Evolutionary conservation across 2,113 vertebrate genomes (phyloP).

Genomic region (Silurus meridionalis): DNA sequence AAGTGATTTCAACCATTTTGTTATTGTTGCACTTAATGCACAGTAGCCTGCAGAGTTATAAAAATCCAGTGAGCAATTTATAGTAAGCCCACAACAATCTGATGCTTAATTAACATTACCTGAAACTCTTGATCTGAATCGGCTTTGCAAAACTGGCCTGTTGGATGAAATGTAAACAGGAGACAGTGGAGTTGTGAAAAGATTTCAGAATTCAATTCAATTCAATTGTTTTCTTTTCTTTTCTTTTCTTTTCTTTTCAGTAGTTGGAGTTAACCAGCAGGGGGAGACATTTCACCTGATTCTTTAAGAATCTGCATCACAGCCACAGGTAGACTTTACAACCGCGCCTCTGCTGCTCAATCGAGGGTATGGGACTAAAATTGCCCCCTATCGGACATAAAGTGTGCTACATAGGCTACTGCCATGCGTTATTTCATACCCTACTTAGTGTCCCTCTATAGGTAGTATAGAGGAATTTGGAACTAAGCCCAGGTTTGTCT

Average conservation of each 20-base stretch:
- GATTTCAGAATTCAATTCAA: too few relatives aligned
- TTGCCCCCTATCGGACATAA: background rate
- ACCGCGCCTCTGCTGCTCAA: conserved; percentile 54
- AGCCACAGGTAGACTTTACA: conserved; percentile 42
- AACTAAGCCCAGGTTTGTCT: conserved; percentile 26
- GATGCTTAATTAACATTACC: too few relatives aligned
- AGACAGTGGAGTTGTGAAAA: too few relatives aligned
- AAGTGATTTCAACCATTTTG: too few relatives aligned
- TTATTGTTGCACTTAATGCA: too few relatives aligned
- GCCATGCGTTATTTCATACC: background rate
- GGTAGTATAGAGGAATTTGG: background rate
- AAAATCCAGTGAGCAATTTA: too few relatives aligned
- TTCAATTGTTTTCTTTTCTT: too few relatives aligned
- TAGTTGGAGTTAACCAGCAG: conserved; percentile 1
- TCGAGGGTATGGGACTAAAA: conserved; percentile 18
- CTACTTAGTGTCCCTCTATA: background rate
- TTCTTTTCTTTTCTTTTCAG: background rate
- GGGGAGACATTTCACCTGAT: conserved; percentile 15
- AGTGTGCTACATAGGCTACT: conserved; percentile 18
- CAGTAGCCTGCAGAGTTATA: too few relatives aligned
- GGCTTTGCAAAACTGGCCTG: too few relatives aligned
- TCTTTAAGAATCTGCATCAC: background rate
- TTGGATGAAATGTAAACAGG: too few relatives aligned
- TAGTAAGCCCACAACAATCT: too few relatives aligned
- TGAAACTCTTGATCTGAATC: too few relatives aligned